Conservation (phyloP, 2,113 vertebrate genomes). For the Zosterops lateralis region DNA sequence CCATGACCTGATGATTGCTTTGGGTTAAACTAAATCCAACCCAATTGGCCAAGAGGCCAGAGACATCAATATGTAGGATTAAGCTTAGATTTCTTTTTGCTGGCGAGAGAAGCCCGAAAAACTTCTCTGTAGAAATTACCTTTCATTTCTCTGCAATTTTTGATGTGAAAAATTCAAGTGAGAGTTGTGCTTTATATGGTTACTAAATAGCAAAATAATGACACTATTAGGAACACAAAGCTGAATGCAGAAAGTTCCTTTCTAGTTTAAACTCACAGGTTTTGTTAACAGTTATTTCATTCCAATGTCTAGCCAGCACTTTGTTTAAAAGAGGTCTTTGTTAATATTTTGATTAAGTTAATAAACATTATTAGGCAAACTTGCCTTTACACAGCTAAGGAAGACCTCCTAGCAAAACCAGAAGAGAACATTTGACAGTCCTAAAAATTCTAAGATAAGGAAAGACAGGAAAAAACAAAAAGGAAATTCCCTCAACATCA, state of each 20-base stretch:
- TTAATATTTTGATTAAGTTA: slow-evolving; percentile 55
- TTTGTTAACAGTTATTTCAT: slow-evolving; percentile 51
- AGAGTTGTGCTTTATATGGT: neutral
- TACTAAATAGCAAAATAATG: neutral
- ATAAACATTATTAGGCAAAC: slow-evolving; percentile 51
- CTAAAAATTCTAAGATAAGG: neutral
- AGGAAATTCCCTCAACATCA: neutral
- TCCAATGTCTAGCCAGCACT: slow-evolving; percentile 12
- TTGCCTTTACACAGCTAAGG: neutral
- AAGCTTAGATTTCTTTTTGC: neutral
- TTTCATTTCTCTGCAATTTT: slow-evolving; percentile 2
- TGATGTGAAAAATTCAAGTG: neutral
- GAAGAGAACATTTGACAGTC: neutral
- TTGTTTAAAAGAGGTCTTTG: slow-evolving; percentile 50
- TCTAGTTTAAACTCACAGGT: neutral
- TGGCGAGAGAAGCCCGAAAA: neutral
- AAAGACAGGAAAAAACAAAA: neutral
- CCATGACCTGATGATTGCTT: slow-evolving; percentile 24
- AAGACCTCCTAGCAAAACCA: slow-evolving; percentile 24
- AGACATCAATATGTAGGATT: neutral
- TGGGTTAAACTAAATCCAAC: slow-evolving; percentile 39
- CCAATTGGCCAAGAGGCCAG: slow-evolving; percentile 13
- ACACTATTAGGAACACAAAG: slow-evolving; percentile 3
- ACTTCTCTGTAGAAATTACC: neutral
- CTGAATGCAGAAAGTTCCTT: neutral